Conservation (phyloP, 2,888 invertebrate genomes). For the Athrips mouffetella region DNA sequence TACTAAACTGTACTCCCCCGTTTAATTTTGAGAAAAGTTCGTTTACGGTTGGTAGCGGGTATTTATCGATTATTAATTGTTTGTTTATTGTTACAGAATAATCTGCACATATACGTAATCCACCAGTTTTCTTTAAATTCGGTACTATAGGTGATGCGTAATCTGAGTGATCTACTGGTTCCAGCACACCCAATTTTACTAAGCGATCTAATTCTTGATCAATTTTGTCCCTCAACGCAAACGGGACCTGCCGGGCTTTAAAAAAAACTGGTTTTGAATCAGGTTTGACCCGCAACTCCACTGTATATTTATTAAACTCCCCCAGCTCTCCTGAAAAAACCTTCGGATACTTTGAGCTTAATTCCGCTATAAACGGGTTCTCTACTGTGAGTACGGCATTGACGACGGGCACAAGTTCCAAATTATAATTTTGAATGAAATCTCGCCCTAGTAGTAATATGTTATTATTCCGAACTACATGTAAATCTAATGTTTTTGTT, state of each 20-base stretch:
- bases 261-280: slow-evolving; percentile 17
- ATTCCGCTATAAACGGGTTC: neutral
- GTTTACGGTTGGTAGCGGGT: slow-evolving; percentile 1
- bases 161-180: neutral
- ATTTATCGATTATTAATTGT: slow-evolving; percentile 1
- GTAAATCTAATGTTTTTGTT: neutral
- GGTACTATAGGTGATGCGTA: neutral
- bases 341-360: neutral
- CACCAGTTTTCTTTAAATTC: neutral
- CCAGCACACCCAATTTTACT: slow-evolving; percentile 3
- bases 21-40: slow-evolving; percentile 9
- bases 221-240: slow-evolving; percentile 19
- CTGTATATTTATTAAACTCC: slow-evolving; percentile 16
- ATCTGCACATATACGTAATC: neutral
- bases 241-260: slow-evolving; percentile 17
- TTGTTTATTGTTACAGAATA: slow-evolving; percentile 5
- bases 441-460: neutral
- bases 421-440: neutral
- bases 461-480: neutral
- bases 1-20: slow-evolving; percentile 7
- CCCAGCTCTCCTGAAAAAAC: neutral
- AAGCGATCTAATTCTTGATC: slow-evolving; percentile 18
- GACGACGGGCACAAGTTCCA: neutral
- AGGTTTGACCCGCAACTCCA: slow-evolving; percentile 17
- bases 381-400: too few relatives aligned